phyloP scores from a whole-genome alignment of 1,140 invertebrate species.

The Coptotermes formosanus region DNA sequence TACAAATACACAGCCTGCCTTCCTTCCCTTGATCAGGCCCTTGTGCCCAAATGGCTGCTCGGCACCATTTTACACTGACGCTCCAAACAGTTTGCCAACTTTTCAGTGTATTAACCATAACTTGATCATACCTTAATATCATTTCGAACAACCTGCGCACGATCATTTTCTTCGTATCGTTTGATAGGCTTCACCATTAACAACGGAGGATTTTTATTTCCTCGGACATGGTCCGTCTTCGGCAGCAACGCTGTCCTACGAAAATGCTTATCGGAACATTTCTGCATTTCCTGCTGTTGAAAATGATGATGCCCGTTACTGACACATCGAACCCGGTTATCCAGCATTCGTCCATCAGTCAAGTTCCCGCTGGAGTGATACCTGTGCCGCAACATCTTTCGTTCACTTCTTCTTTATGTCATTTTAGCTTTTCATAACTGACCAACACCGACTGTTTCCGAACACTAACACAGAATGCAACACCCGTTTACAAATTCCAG shows the following conservation, averaged over 20 bases:
- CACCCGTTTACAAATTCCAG: too few relatives aligned
- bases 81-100: not conserved
- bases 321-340: not conserved
- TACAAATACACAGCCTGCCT: too few relatives aligned
- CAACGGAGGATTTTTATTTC: not conserved
- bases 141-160: not conserved
- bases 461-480: too few relatives aligned
- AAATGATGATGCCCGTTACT: not conserved
- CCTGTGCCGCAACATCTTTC: not conserved
- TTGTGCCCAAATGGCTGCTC: too few relatives aligned
- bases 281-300: not conserved
- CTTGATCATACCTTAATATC: not conserved
- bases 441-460: too few relatives aligned
- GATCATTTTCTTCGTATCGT: not conserved
- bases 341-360: not conserved
- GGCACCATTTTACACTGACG: not conserved
- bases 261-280: not conserved
- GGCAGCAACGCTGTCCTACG: not conserved
- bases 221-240: not conserved
- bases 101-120: not conserved
- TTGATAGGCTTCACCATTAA: constrained; percentile 1
- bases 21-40: too few relatives aligned
- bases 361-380: not conserved
- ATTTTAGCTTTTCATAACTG: not conserved
- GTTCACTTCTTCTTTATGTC: not conserved